Evolutionary conservation across 2,113 vertebrate species (phyloP), one percentile per base, ranked within the genome.

Genomic region (Ploceus nigricollis): DNA sequence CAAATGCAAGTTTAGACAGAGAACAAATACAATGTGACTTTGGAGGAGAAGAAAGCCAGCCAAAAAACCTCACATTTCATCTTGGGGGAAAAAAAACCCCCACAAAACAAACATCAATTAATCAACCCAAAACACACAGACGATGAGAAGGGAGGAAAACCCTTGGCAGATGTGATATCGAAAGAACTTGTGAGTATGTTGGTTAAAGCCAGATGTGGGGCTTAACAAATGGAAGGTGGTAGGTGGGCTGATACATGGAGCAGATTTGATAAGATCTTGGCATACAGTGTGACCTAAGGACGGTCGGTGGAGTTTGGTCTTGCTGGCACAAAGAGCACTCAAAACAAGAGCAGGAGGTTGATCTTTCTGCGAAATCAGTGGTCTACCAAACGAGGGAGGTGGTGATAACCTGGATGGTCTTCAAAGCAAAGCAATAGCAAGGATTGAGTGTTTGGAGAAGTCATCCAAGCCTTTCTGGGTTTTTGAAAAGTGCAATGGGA

Each of bases 1-100:
- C 93, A 96, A 94, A 95, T 92, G 94, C 86, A 96, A 87, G 92
- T 96, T 96, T 96, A 95, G 93, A 88, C 86, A 91, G 77, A 93
- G 88, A 93, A 82, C 92, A 96, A 96, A 89, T 89, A 78, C 93
- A 92, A 75, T 68, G 88, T 96, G 90, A 96, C 94, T 92, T 96
- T 92, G 94, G 87, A 96, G 73, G 37, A 91, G 63, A 71, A 94
- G 66, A 96, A 88, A 87, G 68, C 48, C 35, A 82, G 92, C 72
- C 88, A 91, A 81, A 72, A 73, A 12, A 0, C 0, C 19, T 24
- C 35, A 56, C 64, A 75, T 53, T 94, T 94, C 65, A 53, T 92
- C 76, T 93, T 72, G 76, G 31, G 54, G 56, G 65, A 75, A 42
- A 21, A 24, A 71, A 35, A 35, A 5, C 5, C 17, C 6, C 24